Base-by-base conservation (phyloP, 2,797 vertebrate species). In the Lacerta viridis region DNA sequence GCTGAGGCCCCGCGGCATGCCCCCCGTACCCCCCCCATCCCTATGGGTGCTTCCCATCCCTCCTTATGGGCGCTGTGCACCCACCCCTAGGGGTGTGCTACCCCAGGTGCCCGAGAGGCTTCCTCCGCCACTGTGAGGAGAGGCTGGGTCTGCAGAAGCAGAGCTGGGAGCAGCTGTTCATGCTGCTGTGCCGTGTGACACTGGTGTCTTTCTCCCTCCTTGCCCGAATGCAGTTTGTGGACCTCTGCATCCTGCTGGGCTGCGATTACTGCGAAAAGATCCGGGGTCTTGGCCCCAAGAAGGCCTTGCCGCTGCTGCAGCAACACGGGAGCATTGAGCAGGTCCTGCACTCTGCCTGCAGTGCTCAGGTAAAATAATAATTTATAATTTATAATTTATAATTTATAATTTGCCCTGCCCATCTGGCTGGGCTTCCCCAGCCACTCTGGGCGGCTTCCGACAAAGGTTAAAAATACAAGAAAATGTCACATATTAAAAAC, bases 261-360 rank as follows among this genome's bases (percentile, higher is more conserved):
- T 98, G 98, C 55, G 98, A 98, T 93, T 98, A 98, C 88, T 98
- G 97, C 83, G 96, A 96, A 9, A 98, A 98, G 93, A 97, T 98
- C 15, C 27, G 82, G 0, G 97, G 97, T 33, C 71, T 98, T 55
- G 98, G 98, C n/a, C 96, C 96, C 0, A 97, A 93, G 66, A 97
- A 93, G 93, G 97, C 98, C 1, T 95, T 98, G 89, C 93, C 81
- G 1, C 96, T 98, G 82, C 97, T 98, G 92, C 97, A 96, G 94
- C 68, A 96, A 85, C 96, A 98, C 36, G 96, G 92, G 2, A 97
- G 92, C 55, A 98, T 98, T 41, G 98, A 98, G 86, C 88, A 93
- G 3, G 95, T 98, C 76, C 84, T 98, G 88, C 83, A 95, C 68
- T 91, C 97, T 50, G 50, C 3, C 29, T 84, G 97, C 89, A 97